These are phyloP conservation scores for Agriopis aurantiaria DNA, from an alignment of 2,888 invertebrate genomes.

Conservation along the genomic window DNA sequence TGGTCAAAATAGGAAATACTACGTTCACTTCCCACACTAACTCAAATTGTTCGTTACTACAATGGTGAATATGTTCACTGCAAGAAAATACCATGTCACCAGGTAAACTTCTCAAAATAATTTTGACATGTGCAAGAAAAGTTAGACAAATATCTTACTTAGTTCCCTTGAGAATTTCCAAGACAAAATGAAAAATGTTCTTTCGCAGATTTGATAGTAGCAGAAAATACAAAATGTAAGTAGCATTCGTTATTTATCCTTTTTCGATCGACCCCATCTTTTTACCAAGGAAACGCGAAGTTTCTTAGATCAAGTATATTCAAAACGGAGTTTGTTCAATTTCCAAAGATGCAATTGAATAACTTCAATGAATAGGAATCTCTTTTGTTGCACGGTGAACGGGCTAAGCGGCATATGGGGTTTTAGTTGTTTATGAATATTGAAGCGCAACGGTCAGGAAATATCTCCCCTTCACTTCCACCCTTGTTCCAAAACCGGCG, in stretches of 20 bases:
- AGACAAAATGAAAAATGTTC: neutral
- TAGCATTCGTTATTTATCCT: neutral
- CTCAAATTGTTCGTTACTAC: too few species aligned
- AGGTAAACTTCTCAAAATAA: neutral
- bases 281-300: neutral
- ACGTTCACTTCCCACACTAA: neutral
- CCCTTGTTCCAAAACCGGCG: constrained; percentile 44
- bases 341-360: constrained; percentile 8
- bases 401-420: constrained; percentile 21
- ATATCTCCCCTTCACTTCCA: constrained; percentile 38
- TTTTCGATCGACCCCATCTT: neutral
- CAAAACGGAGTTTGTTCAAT: neutral
- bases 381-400: constrained; percentile 14
- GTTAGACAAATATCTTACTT: neutral
- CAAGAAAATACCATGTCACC: neutral
- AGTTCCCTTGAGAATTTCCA: neutral
- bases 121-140: neutral
- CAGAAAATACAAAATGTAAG: neutral
- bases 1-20: neutral
- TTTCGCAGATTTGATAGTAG: neutral
- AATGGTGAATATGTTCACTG: neutral
- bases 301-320: too few species aligned
- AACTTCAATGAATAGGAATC: neutral
- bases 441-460: constrained; percentile 41
- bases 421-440: constrained; percentile 44